Percentiles rank a stretch among this genome's conserved stretches.
phyloP scores from a whole-genome alignment of 2,888 invertebrate species.

The Agrotis ipsilon region DNA sequence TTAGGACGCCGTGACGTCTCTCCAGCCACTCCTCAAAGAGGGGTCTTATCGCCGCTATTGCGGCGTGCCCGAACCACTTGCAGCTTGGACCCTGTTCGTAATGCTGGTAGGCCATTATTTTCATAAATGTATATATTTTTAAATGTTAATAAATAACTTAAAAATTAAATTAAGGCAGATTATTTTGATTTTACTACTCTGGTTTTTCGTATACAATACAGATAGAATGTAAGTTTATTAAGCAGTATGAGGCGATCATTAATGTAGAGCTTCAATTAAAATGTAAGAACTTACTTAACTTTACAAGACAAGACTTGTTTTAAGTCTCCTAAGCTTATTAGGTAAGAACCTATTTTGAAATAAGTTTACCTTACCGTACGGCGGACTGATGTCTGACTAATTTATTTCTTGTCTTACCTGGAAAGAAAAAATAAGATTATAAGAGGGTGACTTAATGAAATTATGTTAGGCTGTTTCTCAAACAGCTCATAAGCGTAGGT shows the following conservation, averaged over 20 bases:
- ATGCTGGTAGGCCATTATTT: too few species aligned
- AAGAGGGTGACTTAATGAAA: not conserved
- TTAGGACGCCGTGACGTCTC: too few species aligned
- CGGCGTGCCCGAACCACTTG: too few species aligned
- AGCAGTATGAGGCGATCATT: constrained; percentile 31
- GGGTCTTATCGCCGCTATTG: too few species aligned
- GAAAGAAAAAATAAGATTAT: constrained; percentile 59
- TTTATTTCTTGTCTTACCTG: constrained; percentile 69
- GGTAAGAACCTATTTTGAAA: constrained; percentile 51
- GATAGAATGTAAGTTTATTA: constrained; percentile 54
- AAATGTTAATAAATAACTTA: too few species aligned
- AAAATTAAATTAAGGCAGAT: too few species aligned
- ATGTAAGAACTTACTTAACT: constrained; percentile 58
- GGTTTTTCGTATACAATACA: constrained; percentile 9
- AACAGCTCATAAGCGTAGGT: not conserved
- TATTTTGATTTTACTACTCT: too few species aligned
- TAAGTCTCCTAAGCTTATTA: constrained; percentile 51
- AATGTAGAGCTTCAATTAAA: constrained; percentile 57
- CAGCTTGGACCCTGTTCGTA: too few species aligned
- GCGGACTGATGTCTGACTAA: not conserved
- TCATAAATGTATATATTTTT: too few species aligned
- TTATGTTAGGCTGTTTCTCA: not conserved
- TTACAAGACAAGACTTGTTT: constrained; percentile 67
- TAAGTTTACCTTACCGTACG: constrained; percentile 63
- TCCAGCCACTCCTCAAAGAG: too few species aligned